Evolutionary conservation across 1,140 invertebrate species (phyloP).

Genomic region (Teleopsis dalmanni): DNA sequence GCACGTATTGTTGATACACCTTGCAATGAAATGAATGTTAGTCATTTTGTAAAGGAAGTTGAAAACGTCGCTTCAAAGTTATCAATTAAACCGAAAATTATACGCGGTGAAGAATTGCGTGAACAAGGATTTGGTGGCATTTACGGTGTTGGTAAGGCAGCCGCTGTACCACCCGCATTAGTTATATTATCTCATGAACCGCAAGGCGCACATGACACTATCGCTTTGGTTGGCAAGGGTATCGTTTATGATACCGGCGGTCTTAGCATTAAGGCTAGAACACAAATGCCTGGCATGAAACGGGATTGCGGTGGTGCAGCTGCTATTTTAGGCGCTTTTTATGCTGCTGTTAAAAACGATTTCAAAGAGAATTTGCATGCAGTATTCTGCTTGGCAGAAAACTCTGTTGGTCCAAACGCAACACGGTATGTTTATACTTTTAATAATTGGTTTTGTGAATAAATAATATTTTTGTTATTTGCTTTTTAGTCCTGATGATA

Average conservation of each 20-base stretch:
- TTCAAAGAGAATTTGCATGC: conserved; percentile 78
- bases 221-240: conserved; percentile 88
- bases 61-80: conserved; percentile 55
- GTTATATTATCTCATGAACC: conserved; percentile 66
- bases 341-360: conserved; percentile 62
- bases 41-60: conserved; percentile 68
- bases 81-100: conserved; percentile 58
- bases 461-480: background rate
- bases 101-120: conserved; percentile 67
- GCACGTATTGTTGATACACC: conserved; percentile 78
- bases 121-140: conserved; percentile 74
- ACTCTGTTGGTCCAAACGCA: conserved; percentile 70
- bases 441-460: background rate
- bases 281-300: conserved; percentile 89
- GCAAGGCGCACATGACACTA: conserved; percentile 58
- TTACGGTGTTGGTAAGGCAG: conserved; percentile 80
- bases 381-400: conserved; percentile 85
- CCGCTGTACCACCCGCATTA: conserved; percentile 66
- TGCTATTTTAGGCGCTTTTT: conserved; percentile 76
- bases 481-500: conserved; percentile 69
- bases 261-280: conserved; percentile 81
- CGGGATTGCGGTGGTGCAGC: conserved; percentile 87
- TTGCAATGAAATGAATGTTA: conserved; percentile 77
- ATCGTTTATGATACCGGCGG: conserved; percentile 93
- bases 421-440: conserved; percentile 48